Percentiles rank a stretch among this genome's conserved stretches.
These are phyloP conservation scores for Mixornis gularis DNA, from an alignment of 2,113 vertebrate species.

Conservation along the genomic window DNA sequence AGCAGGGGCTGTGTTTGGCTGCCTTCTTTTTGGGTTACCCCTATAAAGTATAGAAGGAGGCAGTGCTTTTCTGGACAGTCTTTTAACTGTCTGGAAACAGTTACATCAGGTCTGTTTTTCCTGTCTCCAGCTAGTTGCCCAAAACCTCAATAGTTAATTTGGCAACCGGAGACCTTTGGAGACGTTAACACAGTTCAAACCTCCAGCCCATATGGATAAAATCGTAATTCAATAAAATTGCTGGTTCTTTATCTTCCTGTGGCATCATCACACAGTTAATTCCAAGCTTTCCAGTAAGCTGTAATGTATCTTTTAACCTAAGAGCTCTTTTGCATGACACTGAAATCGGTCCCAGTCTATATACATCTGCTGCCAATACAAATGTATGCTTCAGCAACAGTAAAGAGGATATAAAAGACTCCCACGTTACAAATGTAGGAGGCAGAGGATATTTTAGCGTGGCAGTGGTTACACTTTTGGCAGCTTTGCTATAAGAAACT, in stretches of 20 bases:
- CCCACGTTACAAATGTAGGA: slow-evolving; percentile 58
- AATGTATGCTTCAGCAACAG: slow-evolving; percentile 49
- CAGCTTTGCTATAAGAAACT: slow-evolving; percentile 56
- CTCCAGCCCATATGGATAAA: slow-evolving; percentile 15
- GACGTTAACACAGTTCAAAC: neutral
- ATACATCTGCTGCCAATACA: slow-evolving; percentile 57
- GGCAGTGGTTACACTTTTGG: slow-evolving; percentile 58
- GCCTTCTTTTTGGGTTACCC: neutral
- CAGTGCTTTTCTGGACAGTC: neutral
- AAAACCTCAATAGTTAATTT: neutral
- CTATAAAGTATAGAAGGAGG: neutral
- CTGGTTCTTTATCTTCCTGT: slow-evolving; percentile 25
- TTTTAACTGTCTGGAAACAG: neutral
- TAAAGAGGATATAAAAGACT: slow-evolving; percentile 63
- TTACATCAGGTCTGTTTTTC: neutral
- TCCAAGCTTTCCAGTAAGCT: slow-evolving; percentile 50
- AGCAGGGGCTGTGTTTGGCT: neutral
- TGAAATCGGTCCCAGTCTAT: slow-evolving; percentile 54
- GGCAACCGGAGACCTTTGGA: neutral
- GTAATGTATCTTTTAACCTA: slow-evolving; percentile 51
- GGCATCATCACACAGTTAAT: slow-evolving; percentile 23
- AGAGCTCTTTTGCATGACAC: slow-evolving; percentile 44
- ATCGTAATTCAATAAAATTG: neutral
- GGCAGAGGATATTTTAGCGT: slow-evolving; percentile 63
- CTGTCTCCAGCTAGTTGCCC: neutral